Evolutionary conservation across 2,888 invertebrate species (phyloP), one percentile per base, ranked within the genome.

Genomic region (Cataglyphis livida): DNA sequence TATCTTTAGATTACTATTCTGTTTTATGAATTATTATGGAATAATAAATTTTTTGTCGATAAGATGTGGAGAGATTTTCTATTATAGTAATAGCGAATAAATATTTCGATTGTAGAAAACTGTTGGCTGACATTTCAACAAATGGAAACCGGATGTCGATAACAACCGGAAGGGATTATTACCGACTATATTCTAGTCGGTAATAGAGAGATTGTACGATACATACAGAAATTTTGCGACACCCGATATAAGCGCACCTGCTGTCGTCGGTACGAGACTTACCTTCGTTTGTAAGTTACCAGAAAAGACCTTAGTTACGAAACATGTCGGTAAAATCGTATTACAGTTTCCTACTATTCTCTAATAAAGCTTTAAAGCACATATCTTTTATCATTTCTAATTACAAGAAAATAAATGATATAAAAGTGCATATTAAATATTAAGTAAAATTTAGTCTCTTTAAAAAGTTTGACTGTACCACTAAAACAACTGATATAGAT

Each of bases 61-160:
- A 35, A 73, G 0, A 21, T 25, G 48, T 18, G 35, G 48, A 1
- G 28, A 25, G 18, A 38, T 65, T 18, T 35, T 65, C 65, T 57
- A 4, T 21, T 25, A 28, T 70, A 57, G 28, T 4, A 76, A 38
- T 7, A 21, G 3, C 32, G 28, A 57, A n/a, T 18, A 48, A 21
- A 10, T 70, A 15, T 7, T 68, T 70, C 78, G 41, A 70, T 12
- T 18, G 78, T 59, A 44, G 78, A 70, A 57, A 70, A 78, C n/a
- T 57, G 21, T 18, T 21, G 10, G 25, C 12, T 9, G 4, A 5
- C 41, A 68, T 57, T 78, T 78, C 18, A n/a, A 28, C 68, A 57
- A 75, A 35, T 51, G 38, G 66, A 66, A 70, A 78, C 57, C n/a
- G 10, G 28, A 44, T 18, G 57, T 21, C 28, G 12, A 15, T 70